Evolutionary conservation across 2,113 vertebrate species (phyloP).

Genomic region (Phasianus colchicus): DNA sequence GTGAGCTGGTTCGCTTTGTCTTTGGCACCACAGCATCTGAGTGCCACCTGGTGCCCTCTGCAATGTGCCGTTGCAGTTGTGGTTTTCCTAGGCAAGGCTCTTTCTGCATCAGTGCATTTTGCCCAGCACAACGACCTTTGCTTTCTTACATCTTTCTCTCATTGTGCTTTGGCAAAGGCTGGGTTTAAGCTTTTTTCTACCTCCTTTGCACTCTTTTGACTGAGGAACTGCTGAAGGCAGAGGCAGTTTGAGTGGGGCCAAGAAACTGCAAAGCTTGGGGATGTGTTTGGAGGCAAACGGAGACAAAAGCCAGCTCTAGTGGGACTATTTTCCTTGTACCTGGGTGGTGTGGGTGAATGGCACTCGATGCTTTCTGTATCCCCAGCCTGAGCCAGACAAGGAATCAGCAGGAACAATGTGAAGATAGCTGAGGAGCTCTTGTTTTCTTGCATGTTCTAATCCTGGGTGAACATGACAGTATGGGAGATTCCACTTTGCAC

Average conservation of each 20-base stretch:
- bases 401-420: accelerated
- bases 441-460: neutral
- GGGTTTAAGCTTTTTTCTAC: neutral
- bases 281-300: neutral
- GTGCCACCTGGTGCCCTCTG: conserved; percentile 38
- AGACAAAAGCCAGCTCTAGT: neutral
- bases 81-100: neutral
- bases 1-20: neutral
- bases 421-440: neutral
- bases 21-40: neutral
- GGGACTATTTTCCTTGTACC: neutral
- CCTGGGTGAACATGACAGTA: neutral
- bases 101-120: neutral
- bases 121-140: accelerated
- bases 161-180: neutral
- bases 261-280: neutral
- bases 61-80: accelerated
- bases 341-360: neutral
- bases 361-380: neutral
- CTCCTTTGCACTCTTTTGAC: accelerated
- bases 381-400: neutral
- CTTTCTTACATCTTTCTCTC: neutral
- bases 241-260: neutral
- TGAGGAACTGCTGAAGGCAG: neutral
- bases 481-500: neutral